Base-by-base conservation (phyloP, 2,888 invertebrate species). In the Chouioia cunea region DNA sequence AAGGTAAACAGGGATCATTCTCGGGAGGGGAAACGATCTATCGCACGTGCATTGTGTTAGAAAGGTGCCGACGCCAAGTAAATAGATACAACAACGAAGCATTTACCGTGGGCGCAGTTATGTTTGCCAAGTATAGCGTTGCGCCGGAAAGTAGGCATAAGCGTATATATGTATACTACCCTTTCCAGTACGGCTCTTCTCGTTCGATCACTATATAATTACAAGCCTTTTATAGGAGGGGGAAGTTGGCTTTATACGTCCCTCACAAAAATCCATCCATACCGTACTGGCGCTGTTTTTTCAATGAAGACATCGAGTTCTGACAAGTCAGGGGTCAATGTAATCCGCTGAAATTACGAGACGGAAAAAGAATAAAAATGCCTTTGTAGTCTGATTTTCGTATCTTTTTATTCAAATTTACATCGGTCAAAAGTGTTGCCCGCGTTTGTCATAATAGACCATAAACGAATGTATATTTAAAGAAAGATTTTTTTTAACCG, bases 81-180 rank as follows among this genome's bases (percentile, higher is more conserved):
- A 58, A 23, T 60, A 70, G 20, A 46, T 44, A 56, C 23, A 60
- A 14, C 15, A 27, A 27, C 15, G 27, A 48, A 48, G 56, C 36
- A 43, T 70, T 70, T 54, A 54, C 52, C 4, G 27, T 59, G 50
- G 69, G 64, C 65, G 65, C 65, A 70, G 70, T 70, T 70, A 56
- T 70, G 70, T 70, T 70, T 70, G 56, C 70, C 4, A 22, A 70
- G 70, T 59, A 70, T 70, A 70, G 48, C 48, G 44, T 70, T 70
- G 65, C 67, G 50, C 65, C 47, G 54, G 59, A 59, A 63, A 69
- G 63, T 47, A 52, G 3, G 15, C 20, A 44, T 4, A 20, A 18
- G 36, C 15, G 50, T 23, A 23, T 43, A 43, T 60, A n/a, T n/a
- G n/a, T n/a, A n/a, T n/a, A n/a, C n/a, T n/a, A 18, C 43, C 44